Evolutionary conservation across 2,113 vertebrate genomes (phyloP).

Genomic region (Diadophis punctatus): DNA sequence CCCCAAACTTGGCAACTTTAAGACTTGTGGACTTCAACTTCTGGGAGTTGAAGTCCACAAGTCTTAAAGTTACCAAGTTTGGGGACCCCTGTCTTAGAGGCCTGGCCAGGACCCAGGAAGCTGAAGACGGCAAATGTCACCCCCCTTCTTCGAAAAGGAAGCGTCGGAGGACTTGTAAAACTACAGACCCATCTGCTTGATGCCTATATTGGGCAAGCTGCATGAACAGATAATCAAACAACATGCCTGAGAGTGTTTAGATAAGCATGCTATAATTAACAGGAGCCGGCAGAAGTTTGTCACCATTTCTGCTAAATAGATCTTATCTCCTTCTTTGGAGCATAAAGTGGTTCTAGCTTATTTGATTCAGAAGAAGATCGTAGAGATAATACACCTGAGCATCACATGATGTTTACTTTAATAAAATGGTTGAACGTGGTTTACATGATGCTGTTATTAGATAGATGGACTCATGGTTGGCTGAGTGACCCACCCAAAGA

Average conservation of each 20-base stretch:
- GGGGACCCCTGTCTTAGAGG: too few relatives aligned
- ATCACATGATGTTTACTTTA: neutral
- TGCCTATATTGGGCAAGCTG: neutral
- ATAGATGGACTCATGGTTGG: neutral
- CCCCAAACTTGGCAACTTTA: too few relatives aligned
- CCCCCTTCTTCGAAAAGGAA: neutral
- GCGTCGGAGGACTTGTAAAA: neutral
- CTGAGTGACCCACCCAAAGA: neutral
- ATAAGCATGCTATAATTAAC: neutral
- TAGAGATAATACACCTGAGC: neutral
- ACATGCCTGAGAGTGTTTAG: neutral
- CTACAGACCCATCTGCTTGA: neutral
- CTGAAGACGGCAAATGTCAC: neutral
- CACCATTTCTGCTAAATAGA: neutral
- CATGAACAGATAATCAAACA: neutral
- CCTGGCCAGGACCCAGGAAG: neutral
- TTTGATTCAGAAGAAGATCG: neutral
- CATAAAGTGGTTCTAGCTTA: neutral
- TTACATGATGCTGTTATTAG: neutral
- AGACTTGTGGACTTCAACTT: too few relatives aligned
- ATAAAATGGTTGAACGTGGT: neutral
- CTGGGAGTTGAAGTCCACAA: too few relatives aligned
- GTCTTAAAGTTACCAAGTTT: too few relatives aligned
- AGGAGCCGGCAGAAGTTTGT: neutral
- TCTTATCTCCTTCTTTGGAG: neutral